Conservation (phyloP, 2,888 invertebrate genomes). For the Heliconius erato region DNA sequence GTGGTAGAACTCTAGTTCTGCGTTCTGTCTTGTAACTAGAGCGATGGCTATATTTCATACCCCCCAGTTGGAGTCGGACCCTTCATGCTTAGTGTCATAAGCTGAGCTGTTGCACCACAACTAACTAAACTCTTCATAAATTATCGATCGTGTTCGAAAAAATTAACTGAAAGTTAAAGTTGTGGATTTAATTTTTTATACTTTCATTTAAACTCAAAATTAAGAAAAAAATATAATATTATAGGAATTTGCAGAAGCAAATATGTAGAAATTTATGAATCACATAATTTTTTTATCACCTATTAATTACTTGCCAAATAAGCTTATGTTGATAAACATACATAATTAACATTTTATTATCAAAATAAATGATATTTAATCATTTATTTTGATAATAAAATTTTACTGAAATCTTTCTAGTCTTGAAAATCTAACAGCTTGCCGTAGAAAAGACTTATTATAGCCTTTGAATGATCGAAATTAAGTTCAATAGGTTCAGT, state of each 20-base stretch:
- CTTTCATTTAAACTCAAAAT: too few relatives aligned
- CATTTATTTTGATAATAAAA: too few relatives aligned
- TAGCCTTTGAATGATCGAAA: conserved; percentile 7
- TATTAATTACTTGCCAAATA: background rate
- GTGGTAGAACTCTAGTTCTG: too few relatives aligned
- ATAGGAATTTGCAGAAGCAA: background rate
- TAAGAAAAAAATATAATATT: too few relatives aligned
- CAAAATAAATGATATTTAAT: too few relatives aligned
- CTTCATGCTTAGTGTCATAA: background rate
- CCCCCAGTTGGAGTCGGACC: background rate
- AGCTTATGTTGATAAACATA: background rate
- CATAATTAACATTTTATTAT: background rate
- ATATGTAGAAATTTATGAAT: background rate
- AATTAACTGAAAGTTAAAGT: too few relatives aligned
- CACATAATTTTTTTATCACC: background rate
- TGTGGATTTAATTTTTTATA: too few relatives aligned
- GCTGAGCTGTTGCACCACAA: too few relatives aligned
- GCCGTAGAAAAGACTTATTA: background rate
- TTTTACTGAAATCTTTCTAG: background rate
- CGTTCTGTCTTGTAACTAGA: too few relatives aligned
- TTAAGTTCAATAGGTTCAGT: conserved; percentile 16
- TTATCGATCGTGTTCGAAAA: too few relatives aligned
- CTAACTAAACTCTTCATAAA: too few relatives aligned
- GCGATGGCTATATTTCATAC: background rate
- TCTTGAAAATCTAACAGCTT: background rate